Evolutionary conservation across 2,888 invertebrate genomes (phyloP), one percentile per base, ranked within the genome.

Genomic region (Rhorus exstirpatorius): DNA sequence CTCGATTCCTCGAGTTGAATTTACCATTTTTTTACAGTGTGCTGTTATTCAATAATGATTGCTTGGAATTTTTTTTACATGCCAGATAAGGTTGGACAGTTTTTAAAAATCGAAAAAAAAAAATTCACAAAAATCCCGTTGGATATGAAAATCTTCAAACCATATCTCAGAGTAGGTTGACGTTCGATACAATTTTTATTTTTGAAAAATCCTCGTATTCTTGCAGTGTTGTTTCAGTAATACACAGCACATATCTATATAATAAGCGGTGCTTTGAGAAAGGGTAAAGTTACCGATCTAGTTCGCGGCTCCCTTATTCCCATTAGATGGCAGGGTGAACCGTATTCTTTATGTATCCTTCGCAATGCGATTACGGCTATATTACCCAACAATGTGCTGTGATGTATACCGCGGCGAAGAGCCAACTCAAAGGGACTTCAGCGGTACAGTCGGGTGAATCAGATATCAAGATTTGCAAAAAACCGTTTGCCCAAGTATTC

Each of bases 241-340:
- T n/a, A n/a, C n/a, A n/a, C n/a, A n/a, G 65, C 49, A 65, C 49
- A 49, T 31, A 55, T 55, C 53, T 55, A 55, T 55, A 55, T 26
- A 55, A 55, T 55, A 55, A 55, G n/a, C n/a, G n/a, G 14, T 26
- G 38, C 44, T 17, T 17, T 38, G 38, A 49, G 31, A 19, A 31
- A 49, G 49, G 53, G 41, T 55, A 81, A 83, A 86, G 85, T 86
- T 55, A 61, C 86, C 87, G 87, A 91, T 90, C 89, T 90, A 89
- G 88, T 89, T 87, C 87, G 88, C 86, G 88, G 88, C 86, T 87
- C 87, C 46, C 75, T 61, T 75, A 26, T 41, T 26, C 26, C 90
- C 87, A 91, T 91, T 90, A 90, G 86, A 88, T 85, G 85, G 87
- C 88, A 86, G 88, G 87, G 89, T 86, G 91, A 90, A 91, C 89